Conservation (phyloP, 2,888 invertebrate genomes). For the Sepiola atlantica region DNA sequence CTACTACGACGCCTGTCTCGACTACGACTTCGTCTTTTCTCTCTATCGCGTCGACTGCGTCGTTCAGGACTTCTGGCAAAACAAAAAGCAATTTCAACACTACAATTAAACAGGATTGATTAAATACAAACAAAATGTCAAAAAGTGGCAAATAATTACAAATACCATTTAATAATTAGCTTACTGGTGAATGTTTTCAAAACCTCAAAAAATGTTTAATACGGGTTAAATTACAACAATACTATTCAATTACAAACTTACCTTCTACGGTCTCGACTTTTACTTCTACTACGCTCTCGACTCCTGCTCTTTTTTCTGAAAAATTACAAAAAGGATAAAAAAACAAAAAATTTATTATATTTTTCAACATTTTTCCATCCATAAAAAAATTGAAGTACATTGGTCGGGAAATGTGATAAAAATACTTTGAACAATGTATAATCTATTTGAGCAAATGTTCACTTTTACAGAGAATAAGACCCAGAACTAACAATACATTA, state of each 20-base stretch:
- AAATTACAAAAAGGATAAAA: not conserved
- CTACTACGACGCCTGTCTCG: slow-evolving; percentile 64
- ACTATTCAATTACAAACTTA: not conserved
- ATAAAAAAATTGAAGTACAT: not conserved
- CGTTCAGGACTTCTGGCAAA: slow-evolving; percentile 35
- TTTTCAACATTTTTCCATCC: not conserved
- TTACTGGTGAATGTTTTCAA: not conserved
- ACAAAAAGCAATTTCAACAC: not conserved
- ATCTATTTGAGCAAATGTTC: not conserved
- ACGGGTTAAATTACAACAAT: not conserved
- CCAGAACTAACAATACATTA: not conserved
- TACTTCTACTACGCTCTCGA: slow-evolving; percentile 15
- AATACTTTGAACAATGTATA: not conserved
- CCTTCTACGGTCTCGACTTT: slow-evolving; percentile 22
- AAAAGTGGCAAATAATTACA: not conserved
- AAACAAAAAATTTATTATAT: not conserved
- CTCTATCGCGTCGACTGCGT: slow-evolving; percentile 41
- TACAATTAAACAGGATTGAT: not conserved
- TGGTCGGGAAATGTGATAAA: not conserved
- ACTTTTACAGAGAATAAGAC: not conserved
- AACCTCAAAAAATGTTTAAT: not conserved
- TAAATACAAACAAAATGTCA: not conserved
- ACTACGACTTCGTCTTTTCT: slow-evolving; percentile 48
- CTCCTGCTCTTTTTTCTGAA: slow-evolving; percentile 44
- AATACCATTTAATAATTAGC: not conserved